A percentile compares a stretch with the other conserved stretches of the same genome.
phyloP scores from a whole-genome alignment of 64 coral and sea anemone genomes.

The Stichodactyla helianthus region DNA sequence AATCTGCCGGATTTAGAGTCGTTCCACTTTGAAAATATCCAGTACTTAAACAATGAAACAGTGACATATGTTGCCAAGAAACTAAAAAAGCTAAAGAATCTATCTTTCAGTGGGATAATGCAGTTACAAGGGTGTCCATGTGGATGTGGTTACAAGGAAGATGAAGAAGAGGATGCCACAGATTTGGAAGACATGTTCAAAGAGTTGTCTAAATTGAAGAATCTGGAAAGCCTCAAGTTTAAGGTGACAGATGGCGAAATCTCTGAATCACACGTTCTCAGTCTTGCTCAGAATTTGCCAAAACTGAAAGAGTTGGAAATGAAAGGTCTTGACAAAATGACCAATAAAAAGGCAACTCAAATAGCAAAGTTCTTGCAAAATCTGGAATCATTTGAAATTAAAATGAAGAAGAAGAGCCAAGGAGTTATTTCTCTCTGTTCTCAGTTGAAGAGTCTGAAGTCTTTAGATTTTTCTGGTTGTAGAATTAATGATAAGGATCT shows the following conservation, averaged over 20 bases:
- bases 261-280: conserved; percentile 66
- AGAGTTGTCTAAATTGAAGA: conserved; percentile 60
- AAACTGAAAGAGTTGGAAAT: conserved; percentile 69
- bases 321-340: conserved; percentile 78
- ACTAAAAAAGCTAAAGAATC: conserved; percentile 64
- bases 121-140: conserved; percentile 44
- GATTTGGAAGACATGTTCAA: conserved; percentile 70
- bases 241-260: conserved; percentile 65
- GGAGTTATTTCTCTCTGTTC: conserved; percentile 61
- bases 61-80: conserved; percentile 63
- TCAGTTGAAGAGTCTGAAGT: conserved; percentile 68
- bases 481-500: conserved; percentile 77
- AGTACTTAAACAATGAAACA: conserved; percentile 59
- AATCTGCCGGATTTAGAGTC: conserved; percentile 69
- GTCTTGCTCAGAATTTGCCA: conserved; percentile 58
- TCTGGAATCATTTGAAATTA: conserved; percentile 68
- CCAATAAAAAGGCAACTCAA: conserved; percentile 54
- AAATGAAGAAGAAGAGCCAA: conserved; percentile 64
- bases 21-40: conserved; percentile 77
- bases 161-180: conserved; percentile 19
- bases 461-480: conserved; percentile 76
- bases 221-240: conserved; percentile 72
- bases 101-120: conserved; percentile 88
- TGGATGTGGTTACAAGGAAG: not conserved
- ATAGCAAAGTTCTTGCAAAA: conserved; percentile 75